A percentile compares a stretch with the other conserved stretches of the same genome.
These are phyloP conservation scores for Hyles vespertilio DNA, from an alignment of 1,140 invertebrate genomes.

Conservation along the genomic window DNA sequence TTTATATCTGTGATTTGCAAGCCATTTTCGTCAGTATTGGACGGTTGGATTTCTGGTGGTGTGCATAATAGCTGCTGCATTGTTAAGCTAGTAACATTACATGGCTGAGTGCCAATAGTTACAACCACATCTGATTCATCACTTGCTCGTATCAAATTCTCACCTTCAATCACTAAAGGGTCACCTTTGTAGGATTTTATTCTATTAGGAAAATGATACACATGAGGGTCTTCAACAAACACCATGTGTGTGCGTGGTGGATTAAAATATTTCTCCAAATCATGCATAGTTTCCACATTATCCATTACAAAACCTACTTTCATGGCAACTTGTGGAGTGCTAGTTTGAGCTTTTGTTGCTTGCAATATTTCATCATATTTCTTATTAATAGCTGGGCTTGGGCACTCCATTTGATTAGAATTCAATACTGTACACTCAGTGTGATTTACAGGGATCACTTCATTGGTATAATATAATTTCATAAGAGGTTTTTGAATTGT, in stretches of 20 bases:
- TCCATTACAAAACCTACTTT: conserved; percentile 97
- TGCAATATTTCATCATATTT: conserved; percentile 75
- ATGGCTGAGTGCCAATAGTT: conserved; percentile 90
- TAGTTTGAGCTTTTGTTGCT: conserved; percentile 68
- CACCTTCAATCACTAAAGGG: conserved; percentile 95
- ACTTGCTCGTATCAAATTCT: conserved; percentile 92
- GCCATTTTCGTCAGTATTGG: conserved; percentile 90
- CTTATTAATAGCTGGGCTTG: conserved; percentile 88
- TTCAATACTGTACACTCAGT: conserved; percentile 91
- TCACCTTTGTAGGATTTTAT: conserved; percentile 96
- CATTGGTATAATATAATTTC: conserved; percentile 85
- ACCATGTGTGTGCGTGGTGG: conserved; percentile 86
- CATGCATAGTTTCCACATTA: conserved; percentile 90
- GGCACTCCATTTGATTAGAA: conserved; percentile 95
- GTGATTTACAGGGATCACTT: conserved; percentile 84
- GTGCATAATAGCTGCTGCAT: conserved; percentile 92
- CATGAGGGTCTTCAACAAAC: conserved; percentile 95
- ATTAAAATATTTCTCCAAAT: conserved; percentile 92
- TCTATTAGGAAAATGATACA: conserved; percentile 89
- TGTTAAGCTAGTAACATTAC: conserved; percentile 95
- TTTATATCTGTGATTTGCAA: conserved; percentile 81
- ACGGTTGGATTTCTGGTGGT: conserved; percentile 90
- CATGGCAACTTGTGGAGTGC: conserved; percentile 78
- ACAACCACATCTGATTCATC: conserved; percentile 96
- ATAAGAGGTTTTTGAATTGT: conserved; percentile 94